Conservation (phyloP, 2,888 invertebrate species). For the Plagiodera versicolora region DNA sequence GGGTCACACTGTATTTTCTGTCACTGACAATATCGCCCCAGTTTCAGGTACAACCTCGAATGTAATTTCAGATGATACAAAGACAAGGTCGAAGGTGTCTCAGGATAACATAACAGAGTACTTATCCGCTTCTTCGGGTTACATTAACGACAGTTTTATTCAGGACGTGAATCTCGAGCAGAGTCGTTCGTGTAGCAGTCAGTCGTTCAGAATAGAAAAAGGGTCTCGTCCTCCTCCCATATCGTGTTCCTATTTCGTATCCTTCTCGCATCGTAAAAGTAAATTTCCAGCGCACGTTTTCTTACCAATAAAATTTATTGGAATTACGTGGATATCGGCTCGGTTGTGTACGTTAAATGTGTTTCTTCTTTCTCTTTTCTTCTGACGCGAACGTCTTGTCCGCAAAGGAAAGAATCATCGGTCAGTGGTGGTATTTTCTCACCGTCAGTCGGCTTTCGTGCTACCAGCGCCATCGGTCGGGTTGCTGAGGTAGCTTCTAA, state of each 20-base stretch:
- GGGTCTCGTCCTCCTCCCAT: constrained; percentile 30
- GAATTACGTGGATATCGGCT: constrained; percentile 54
- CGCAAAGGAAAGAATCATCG: neutral
- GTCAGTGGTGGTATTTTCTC: too few species aligned
- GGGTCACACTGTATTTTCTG: too few species aligned
- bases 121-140: neutral
- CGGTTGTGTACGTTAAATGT: constrained; percentile 41
- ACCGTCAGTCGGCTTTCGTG: too few species aligned
- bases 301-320: constrained; percentile 54
- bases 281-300: constrained; percentile 53
- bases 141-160: constrained; percentile 21
- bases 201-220: constrained; percentile 27
- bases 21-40: too few species aligned
- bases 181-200: constrained; percentile 32
- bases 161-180: constrained; percentile 27
- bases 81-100: too few species aligned
- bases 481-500: too few species aligned
- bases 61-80: too few species aligned
- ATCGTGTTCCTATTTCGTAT: constrained; percentile 30
- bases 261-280: constrained; percentile 46
- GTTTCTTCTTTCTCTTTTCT: constrained; percentile 27
- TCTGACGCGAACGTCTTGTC: constrained; percentile 1
- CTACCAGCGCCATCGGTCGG: too few species aligned
- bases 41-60: too few species aligned
- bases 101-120: too few species aligned